Percentiles rank a stretch among this genome's conserved stretches.
Evolutionary conservation across 2,888 invertebrate species (phyloP).

Genomic region (Magallana nippona): DNA sequence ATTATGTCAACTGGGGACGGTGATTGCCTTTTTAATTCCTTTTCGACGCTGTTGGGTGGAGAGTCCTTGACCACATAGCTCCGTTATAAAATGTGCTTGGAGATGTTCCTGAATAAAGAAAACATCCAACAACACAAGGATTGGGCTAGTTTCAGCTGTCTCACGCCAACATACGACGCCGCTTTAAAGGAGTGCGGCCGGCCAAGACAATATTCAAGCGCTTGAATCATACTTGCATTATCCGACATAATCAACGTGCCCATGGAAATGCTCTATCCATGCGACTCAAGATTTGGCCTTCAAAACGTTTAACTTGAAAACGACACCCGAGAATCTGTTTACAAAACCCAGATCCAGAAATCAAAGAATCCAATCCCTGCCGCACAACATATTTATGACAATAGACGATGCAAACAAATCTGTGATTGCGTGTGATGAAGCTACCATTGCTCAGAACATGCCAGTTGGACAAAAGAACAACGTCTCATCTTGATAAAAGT

Average conservation of each 20-base stretch:
- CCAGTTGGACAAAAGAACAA: too few species aligned
- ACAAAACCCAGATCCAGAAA: too few species aligned
- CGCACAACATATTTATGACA: too few species aligned
- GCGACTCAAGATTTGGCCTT: background rate
- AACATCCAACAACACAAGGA: background rate
- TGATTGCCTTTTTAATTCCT: background rate
- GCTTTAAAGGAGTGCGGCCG: slow-evolving; percentile 1
- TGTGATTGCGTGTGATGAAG: too few species aligned
- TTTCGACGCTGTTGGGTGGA: background rate
- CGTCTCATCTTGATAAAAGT: too few species aligned
- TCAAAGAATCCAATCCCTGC: too few species aligned
- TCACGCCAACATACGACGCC: background rate
- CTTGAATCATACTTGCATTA: background rate
- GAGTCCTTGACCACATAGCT: slow-evolving; percentile 1
- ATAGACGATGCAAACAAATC: too few species aligned
- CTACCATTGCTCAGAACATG: too few species aligned
- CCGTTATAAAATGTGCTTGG: background rate
- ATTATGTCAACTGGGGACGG: background rate
- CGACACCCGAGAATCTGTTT: background rate
- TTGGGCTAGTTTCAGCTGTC: background rate
- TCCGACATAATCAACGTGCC: slow-evolving; percentile 7
- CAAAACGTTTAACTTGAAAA: too few species aligned
- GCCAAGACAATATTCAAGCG: background rate
- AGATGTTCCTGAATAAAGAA: slow-evolving; percentile 6
- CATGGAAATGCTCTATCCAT: background rate